Evolutionary conservation across 2,888 invertebrate genomes (phyloP), one percentile per base, ranked within the genome.

Genomic region (Folsomia manolachei): DNA sequence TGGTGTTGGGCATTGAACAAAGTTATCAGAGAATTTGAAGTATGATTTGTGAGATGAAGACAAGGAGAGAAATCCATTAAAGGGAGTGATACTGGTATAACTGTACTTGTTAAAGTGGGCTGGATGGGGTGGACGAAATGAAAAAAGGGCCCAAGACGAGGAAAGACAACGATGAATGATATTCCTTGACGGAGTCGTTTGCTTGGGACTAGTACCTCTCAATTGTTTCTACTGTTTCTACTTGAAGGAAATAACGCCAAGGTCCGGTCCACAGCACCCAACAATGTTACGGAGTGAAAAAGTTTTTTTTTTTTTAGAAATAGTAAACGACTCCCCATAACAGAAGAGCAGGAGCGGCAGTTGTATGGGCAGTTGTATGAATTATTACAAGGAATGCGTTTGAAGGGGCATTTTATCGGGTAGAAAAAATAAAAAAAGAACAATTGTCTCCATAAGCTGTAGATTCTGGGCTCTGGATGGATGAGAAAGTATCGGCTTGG

Each of bases 381-480:
- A 78, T 79, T 80, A 80, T 80, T 76, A 73, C 76, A 76, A 69
- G 67, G 77, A 77, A 79, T 79, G 79, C 72, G 76, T 76, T 74
- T 79, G 79, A 80, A 77, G 78, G 80, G 74, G 73, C 73, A 75
- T 75, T 78, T 75, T 75, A 70, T 74, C 71, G 73, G 71, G 56
- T 24, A 74, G 68, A 71, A 78, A n/a, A 77, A 74, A 77, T 72
- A 74, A 77, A 75, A 78, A 78, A 75, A 78, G 76, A 78, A 78
- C 79, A 80, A 80, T 79, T 74, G 78, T 76, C 73, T 75, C 71
- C 11, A 7, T 56, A n/a, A 4, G 7, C 7, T 14, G 11, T 7
- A n/a, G 18, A n/a, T 56, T 19, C n/a, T n/a, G n/a, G 18, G 21
- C 19, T 4, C 18, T 7, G 7, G 7, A n/a, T 56, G 21, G 18